Evolutionary conservation across 1,140 invertebrate species (phyloP), one percentile per base, ranked within the genome.

Genomic region (Macrobrachium nipponense): DNA sequence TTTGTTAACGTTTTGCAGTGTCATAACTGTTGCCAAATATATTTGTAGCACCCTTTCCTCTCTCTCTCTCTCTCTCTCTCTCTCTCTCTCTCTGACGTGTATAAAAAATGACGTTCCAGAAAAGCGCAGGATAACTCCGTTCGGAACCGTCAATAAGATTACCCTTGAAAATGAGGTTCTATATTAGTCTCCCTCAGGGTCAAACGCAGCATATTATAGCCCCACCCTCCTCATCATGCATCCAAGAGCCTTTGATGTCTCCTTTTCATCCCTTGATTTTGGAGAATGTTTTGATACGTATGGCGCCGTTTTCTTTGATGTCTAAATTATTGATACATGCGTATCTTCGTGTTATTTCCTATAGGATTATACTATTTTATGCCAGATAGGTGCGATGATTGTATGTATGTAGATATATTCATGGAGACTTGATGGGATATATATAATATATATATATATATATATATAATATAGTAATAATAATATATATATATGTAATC

Each of bases 371-470:
- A n/a, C n/a, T n/a, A 20, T 66, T 20, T 20, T 66, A 66, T 12
- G 51, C 51, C 18, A 15, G 15, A 10, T 10, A 20, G 64, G 0
- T 14, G 7, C n/a, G 7, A 66, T 20, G 11, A 5, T n/a, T 66
- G 5, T 17, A 10, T 27, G 17, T 66, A 66, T 66, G 0, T 66
- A 66, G 3, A n/a, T 66, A 66, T 66, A n/a, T 18, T 36, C 1
- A 36, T 36, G 4, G 27, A 36, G 4, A 36, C 27, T 36, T 36
- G 4, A 2, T 36, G 27, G 27, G 1, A 66, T 66, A 10, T 66
- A 66, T 66, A 66, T 20, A 66, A n/a, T 66, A 66, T 66, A 10
- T 66, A 66, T 66, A 14, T 18, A 66, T 66, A n/a, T 66, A 66
- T 75, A 75, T 75, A 18, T 75, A 36, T 75, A 20, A n/a, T n/a